A percentile compares a stretch with the other conserved stretches of the same genome.
Conservation (phyloP, 37 sponge, comb jelly and placozoan species). For the Theonella swinhoei region DNA sequence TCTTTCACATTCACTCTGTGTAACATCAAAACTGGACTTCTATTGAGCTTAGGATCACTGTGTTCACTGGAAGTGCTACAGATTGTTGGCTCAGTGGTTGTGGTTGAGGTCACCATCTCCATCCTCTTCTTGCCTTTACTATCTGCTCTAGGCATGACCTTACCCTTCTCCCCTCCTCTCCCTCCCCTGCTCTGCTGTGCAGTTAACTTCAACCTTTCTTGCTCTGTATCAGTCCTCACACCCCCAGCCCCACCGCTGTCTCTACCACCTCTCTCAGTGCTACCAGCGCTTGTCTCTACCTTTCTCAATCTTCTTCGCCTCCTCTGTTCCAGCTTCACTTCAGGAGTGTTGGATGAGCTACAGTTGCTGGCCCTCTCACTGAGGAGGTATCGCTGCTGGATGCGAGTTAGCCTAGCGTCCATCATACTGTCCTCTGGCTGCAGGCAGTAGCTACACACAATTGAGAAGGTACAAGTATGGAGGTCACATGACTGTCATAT, state of each 20-base stretch:
- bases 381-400: slow-evolving; percentile 61
- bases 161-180: not conserved
- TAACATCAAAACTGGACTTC: not conserved
- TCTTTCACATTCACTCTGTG: not conserved
- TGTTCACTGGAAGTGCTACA: not conserved
- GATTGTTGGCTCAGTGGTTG: not conserved
- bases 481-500: no score
- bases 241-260: not conserved
- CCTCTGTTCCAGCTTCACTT: not conserved
- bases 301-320: not conserved
- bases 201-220: not conserved
- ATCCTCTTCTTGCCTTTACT: not conserved
- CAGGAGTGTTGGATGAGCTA: slow-evolving; percentile 27
- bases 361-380: slow-evolving; percentile 60
- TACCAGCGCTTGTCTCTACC: not conserved
- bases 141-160: not conserved
- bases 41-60: not conserved
- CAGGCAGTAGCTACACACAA: slow-evolving; percentile 37
- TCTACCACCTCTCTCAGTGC: not conserved
- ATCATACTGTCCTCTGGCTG: slow-evolving; percentile 18
- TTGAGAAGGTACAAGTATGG: no score
- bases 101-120: not conserved
- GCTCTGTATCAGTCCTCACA: not conserved
- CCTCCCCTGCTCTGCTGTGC: not conserved
- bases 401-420: slow-evolving; percentile 43